A percentile compares a stretch with the other conserved stretches of the same genome.
Conservation (phyloP, 2,113 vertebrate species). For the Phyllopteryx taeniolatus region DNA sequence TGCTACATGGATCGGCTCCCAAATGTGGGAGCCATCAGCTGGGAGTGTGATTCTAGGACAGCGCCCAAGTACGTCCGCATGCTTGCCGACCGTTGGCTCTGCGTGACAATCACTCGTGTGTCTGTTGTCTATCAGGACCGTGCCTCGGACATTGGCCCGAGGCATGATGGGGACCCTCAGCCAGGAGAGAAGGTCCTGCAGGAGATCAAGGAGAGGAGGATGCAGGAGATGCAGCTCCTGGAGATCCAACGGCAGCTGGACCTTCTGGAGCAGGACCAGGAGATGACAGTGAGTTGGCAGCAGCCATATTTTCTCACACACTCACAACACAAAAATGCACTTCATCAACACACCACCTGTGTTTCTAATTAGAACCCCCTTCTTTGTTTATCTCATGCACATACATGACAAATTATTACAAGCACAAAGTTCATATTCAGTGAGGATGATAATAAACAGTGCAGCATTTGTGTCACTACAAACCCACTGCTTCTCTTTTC, state of each 20-base stretch:
- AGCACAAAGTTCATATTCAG: slow-evolving; percentile 25
- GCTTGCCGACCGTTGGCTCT: slow-evolving; percentile 40
- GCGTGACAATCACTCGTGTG: slow-evolving; percentile 38
- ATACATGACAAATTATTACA: slow-evolving; percentile 52
- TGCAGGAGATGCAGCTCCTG: slow-evolving; percentile 78
- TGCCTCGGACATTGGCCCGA: slow-evolving; percentile 62
- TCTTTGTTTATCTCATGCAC: slow-evolving; percentile 13
- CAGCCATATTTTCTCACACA: slow-evolving; percentile 24
- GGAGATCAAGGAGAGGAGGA: slow-evolving; percentile 77
- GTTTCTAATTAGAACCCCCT: slow-evolving; percentile 5
- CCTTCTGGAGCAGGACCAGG: slow-evolving; percentile 65
- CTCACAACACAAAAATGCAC: slow-evolving; percentile 20
- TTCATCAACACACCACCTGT: slow-evolving; percentile 19
- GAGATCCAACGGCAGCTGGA: slow-evolving; percentile 86
- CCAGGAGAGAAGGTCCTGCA: slow-evolving; percentile 83
- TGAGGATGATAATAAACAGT: slow-evolving; percentile 34
- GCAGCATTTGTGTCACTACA: slow-evolving; percentile 19
- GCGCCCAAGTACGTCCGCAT: slow-evolving; percentile 15
- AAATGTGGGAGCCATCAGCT: slow-evolving; percentile 23
- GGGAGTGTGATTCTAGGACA: slow-evolving; percentile 14
- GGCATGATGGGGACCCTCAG: slow-evolving; percentile 55
- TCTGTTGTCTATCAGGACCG: slow-evolving; percentile 72
- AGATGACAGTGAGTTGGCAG: slow-evolving; percentile 70
- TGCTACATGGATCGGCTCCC: slow-evolving; percentile 19
- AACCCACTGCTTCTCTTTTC: slow-evolving; percentile 9